A percentile compares a stretch with the other conserved stretches of the same genome.
These are phyloP conservation scores for Rhinogobius similis DNA, from an alignment of 2,113 vertebrate genomes.

Conservation along the genomic window DNA sequence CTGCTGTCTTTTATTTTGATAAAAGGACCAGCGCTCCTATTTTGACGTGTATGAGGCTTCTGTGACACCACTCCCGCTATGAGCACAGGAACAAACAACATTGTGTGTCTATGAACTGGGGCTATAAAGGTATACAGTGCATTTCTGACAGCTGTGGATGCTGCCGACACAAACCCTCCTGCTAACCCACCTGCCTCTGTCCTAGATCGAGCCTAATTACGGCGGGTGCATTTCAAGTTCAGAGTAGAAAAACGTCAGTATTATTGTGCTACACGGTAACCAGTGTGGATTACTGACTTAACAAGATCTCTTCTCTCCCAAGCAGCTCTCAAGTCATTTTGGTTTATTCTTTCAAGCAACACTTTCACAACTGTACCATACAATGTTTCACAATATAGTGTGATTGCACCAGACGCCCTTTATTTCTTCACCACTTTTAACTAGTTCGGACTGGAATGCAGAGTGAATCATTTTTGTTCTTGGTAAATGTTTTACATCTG, in stretches of 20 bases:
- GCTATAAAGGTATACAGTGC: conserved; percentile 38
- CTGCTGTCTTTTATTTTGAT: conserved; percentile 67
- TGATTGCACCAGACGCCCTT: not conserved
- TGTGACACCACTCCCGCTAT: conserved; percentile 50
- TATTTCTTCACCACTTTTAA: not conserved
- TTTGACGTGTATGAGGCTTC: conserved; percentile 66
- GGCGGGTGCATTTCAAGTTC: conserved; percentile 24
- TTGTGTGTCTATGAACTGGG: conserved; percentile 49
- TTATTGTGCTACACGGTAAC: conserved; percentile 5
- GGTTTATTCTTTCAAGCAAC: conserved; percentile 6
- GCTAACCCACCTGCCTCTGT: conserved; percentile 3
- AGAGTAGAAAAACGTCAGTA: conserved; percentile 32
- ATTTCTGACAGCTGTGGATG: conserved; percentile 49
- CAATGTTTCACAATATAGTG: not conserved
- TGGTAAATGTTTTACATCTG: not conserved
- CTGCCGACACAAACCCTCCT: conserved; percentile 39
- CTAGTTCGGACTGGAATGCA: not conserved
- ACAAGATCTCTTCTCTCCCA: conserved; percentile 20
- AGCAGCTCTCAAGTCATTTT: conserved; percentile 17
- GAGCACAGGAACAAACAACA: conserved; percentile 62
- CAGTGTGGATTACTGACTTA: conserved; percentile 10
- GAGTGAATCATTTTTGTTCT: not conserved
- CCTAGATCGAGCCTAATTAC: conserved; percentile 45
- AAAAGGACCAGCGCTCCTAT: conserved; percentile 60
- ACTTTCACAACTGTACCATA: not conserved